Conservation (phyloP, 1,140 invertebrate species). For the Sycobia sp. region DNA sequence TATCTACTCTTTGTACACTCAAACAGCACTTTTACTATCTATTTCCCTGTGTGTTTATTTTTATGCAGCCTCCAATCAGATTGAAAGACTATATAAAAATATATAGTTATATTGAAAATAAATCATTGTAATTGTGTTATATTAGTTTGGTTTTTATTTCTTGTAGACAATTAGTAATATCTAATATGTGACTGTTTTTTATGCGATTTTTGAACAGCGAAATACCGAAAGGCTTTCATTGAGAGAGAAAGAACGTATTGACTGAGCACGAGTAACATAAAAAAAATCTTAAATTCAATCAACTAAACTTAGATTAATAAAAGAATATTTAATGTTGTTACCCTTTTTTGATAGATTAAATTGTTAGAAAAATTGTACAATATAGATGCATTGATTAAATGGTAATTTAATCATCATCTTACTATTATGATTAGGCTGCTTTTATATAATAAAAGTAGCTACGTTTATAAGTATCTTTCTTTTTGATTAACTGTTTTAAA, state of each 20-base stretch:
- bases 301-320: constrained; percentile 11
- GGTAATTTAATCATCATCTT: too few species aligned
- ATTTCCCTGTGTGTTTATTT: constrained; percentile 10
- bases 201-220: constrained; percentile 18
- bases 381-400: too few species aligned
- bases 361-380: too few species aligned
- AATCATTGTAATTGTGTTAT: constrained; percentile 21
- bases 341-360: too few species aligned
- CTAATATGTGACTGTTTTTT: constrained; percentile 9
- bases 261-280: constrained; percentile 12
- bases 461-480: too few species aligned
- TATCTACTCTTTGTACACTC: too few species aligned
- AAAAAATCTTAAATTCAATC: constrained; percentile 11
- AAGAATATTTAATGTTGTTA: too few species aligned
- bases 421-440: too few species aligned
- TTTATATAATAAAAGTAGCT: too few species aligned
- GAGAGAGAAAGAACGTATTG: constrained; percentile 22
- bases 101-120: constrained; percentile 7
- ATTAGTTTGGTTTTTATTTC: constrained; percentile 18
- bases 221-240: constrained; percentile 20
- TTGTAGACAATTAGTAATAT: not conserved
- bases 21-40: constrained; percentile 4
- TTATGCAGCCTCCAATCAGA: constrained; percentile 11
- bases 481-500: too few species aligned
- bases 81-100: too few species aligned